phyloP scores from a whole-genome alignment of 1,140 invertebrate species.

The Drosophila ficusphila region DNA sequence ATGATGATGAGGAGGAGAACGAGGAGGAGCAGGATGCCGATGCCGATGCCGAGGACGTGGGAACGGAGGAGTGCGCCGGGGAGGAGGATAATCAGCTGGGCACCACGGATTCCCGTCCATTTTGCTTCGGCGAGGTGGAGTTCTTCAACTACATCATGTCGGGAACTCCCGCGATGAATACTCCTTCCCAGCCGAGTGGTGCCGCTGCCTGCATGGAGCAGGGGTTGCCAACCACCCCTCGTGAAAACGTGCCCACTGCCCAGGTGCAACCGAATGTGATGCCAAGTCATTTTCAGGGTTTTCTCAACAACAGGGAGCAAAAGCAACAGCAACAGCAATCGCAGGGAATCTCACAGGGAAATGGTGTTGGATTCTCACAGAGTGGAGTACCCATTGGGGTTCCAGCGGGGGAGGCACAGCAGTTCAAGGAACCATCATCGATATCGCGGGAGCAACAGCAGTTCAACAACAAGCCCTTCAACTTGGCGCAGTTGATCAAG shows the following conservation, averaged over 20 bases:
- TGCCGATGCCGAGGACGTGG: background rate
- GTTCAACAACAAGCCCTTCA: too few relatives aligned
- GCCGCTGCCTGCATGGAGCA: background rate
- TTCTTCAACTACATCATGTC: slow-evolving; percentile 14
- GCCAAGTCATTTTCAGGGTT: background rate
- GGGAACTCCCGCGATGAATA: background rate
- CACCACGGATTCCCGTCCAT: background rate
- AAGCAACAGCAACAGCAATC: too few relatives aligned
- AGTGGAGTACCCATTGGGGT: too few relatives aligned
- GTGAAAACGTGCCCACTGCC: background rate
- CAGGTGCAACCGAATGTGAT: background rate
- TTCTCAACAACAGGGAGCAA: too few relatives aligned
- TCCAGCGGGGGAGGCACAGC: too few relatives aligned
- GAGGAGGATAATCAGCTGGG: background rate
- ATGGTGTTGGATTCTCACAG: too few relatives aligned
- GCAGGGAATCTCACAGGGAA: too few relatives aligned
- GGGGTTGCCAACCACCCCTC: background rate
- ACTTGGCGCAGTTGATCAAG: too few relatives aligned
- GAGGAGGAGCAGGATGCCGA: background rate
- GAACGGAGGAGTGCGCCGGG: background rate
- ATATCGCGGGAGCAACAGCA: too few relatives aligned
- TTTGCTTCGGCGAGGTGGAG: slow-evolving; percentile 5
- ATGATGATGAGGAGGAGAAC: background rate
- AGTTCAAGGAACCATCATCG: too few relatives aligned
- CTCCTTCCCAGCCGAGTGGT: background rate